Base-by-base conservation (phyloP, 92 coral and sea anemone species). In the Palythoa grandiflora region DNA sequence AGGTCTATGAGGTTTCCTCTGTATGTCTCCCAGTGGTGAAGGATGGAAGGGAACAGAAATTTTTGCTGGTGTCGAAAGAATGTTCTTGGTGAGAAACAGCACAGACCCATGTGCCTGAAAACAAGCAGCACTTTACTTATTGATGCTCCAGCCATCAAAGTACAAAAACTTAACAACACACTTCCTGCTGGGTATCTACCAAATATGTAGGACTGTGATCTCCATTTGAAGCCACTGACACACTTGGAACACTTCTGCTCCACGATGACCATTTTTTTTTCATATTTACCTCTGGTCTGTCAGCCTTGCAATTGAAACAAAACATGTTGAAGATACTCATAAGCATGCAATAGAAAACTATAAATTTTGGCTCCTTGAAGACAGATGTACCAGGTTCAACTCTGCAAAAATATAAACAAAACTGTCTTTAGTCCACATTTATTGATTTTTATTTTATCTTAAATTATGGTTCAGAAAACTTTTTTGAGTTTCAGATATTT, bases 291-390 rank as follows among this genome's bases (percentile, higher is more conserved):
- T 73, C 35, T 73, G 78, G 78, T 11, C 54, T 44, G 10, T 73
- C 54, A 39, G 57, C 78, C 78, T 73, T 40, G 78, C 78, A 73
- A 17, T 73, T 73, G 21, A 73, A 73, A 37, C 78, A 73, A 28
- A 73, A 73, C 13, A 73, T 11, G 3, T 55, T 73, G 55, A 73
- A 73, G 78, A 73, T 38, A 9, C 11, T 73, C 11, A 38, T 3
- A 38, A 73, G 55, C 54, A 73, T 73, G 12, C 55, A 6, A 36
- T 70, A 70, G 36, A 28, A 37, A 4, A 70, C 48, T 4, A 70
- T 70, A 70, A 37, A 70, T 10, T 73, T 73, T 73, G 78, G 78
- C 78, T 73, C 78, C 54, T 44, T 73, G 78, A 14, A 44, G 78
- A 9, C 3, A 15, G 78, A 6, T 14, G 78, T 40, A 39, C 35